Evolutionary conservation across 1,140 invertebrate genomes (phyloP), one percentile per base, ranked within the genome.

Genomic region (Frieseomelitta varia): DNA sequence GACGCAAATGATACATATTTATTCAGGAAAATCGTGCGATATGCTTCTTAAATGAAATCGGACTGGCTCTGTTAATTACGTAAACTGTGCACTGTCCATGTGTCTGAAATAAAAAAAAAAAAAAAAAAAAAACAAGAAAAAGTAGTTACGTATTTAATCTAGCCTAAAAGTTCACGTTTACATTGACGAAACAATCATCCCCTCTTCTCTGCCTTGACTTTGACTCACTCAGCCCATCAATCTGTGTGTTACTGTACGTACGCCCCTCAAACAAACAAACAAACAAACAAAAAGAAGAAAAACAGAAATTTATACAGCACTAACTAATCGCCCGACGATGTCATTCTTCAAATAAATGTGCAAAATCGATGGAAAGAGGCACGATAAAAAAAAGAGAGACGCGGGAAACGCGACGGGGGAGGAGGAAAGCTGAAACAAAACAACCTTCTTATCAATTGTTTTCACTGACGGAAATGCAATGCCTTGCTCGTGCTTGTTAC

Each of bases 391-490:
- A 82, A 67, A 56, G 19, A 53, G 55, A 75, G 61, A 30, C 30
- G 61, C 39, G 73, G 75, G 78, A 83, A 27, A 56, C 63, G 21
- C 53, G n/a, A 24, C 11, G 1, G 12, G 56, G 4, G 39, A 17
- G 2, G 30, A 17, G 19, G 47, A n/a, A 56, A 55, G 27, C 56
- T 24, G 17, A 4, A 30, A 10, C 55, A n/a, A 53, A n/a, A 68
- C 71, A 47, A 74, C 24, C 63, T 75, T 73, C 77, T 88, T 88
- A 88, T 88, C 87, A 27, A 74, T 61, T 88, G 76, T 88, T 88
- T 88, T 87, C 72, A 47, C 67, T 56, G 51, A 3, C 47, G n/a
- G 72, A 88, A 88, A 87, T 63, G 82, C 74, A 56, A 56, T 74
- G 61, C 47, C 55, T 81, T 19, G 34, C 63, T 55, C 51, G 71